phyloP scores from a whole-genome alignment of 2,888 invertebrate species.

The Elmis aenea region DNA sequence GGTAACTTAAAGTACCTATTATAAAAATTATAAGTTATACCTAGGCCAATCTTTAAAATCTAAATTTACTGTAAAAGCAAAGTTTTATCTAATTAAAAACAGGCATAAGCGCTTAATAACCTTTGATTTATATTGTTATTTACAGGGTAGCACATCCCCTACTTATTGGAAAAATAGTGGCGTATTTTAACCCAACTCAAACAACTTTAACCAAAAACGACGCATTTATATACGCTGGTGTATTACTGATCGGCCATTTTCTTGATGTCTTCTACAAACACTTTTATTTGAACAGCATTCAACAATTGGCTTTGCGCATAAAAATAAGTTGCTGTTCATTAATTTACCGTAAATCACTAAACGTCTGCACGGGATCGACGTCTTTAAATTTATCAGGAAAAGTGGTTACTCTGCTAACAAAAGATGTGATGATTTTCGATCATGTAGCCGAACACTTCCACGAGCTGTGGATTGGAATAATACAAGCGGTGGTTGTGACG shows the following conservation, averaged over 20 bases:
- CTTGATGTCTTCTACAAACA: constrained; percentile 60
- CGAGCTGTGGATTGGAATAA: constrained; percentile 73
- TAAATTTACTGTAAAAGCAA: too few species aligned
- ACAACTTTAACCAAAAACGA: constrained; percentile 48
- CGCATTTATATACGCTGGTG: constrained; percentile 63
- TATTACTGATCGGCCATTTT: constrained; percentile 56
- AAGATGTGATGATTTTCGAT: constrained; percentile 82
- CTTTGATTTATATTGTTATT: too few species aligned
- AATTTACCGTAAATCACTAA: constrained; percentile 67
- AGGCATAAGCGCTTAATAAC: too few species aligned
- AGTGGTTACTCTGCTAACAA: constrained; percentile 55
- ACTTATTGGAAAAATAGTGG: constrained; percentile 61
- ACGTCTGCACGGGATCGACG: constrained; percentile 72
- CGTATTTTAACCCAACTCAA: constrained; percentile 58
- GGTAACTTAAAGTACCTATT: too few species aligned
- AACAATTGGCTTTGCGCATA: constrained; percentile 66
- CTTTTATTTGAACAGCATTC: constrained; percentile 67
- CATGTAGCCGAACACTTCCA: constrained; percentile 71
- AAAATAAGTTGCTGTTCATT: constrained; percentile 66
- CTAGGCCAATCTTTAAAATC: too few species aligned
- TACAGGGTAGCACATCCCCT: constrained; percentile 62
- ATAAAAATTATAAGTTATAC: too few species aligned
- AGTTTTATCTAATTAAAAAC: too few species aligned
- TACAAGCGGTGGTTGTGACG: constrained; percentile 66
- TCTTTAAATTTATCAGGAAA: constrained; percentile 71